Conservation (phyloP, 2,888 invertebrate species). For the Ecliptopera silaceata region DNA sequence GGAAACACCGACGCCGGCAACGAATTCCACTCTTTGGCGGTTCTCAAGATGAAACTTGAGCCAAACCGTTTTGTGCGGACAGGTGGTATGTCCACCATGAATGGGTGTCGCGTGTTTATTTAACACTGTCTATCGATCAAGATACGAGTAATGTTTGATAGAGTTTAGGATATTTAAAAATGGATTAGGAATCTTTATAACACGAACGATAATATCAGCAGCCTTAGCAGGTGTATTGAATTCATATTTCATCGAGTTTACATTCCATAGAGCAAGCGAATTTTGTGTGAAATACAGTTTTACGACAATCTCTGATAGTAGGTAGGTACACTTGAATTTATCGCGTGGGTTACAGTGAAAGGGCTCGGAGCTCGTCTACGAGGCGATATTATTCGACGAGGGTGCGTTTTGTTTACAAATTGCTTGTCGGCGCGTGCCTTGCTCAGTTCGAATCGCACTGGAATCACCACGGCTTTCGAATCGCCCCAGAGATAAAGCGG, state of each 20-base stretch:
- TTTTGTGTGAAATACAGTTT: constrained; percentile 47
- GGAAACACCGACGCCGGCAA: no score
- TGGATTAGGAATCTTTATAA: no score
- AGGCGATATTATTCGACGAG: constrained; percentile 67
- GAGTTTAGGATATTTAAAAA: no score
- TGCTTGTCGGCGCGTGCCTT: constrained; percentile 69
- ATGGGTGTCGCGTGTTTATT: no score
- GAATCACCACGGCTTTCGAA: constrained; percentile 45
- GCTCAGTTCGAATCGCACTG: constrained; percentile 55
- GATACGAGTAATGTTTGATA: no score
- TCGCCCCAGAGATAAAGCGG: constrained; percentile 53
- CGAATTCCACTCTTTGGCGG: no score
- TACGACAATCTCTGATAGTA: constrained; percentile 61
- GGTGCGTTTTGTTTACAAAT: constrained; percentile 80
- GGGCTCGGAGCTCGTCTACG: constrained; percentile 56
- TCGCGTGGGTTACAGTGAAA: constrained; percentile 59
- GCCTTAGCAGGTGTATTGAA: constrained; percentile 21
- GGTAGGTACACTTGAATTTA: constrained; percentile 65
- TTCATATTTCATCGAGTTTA: constrained; percentile 28
- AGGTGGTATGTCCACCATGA: no score
- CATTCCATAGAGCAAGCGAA: constrained; percentile 27
- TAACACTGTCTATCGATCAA: no score
- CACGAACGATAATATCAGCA: not conserved
- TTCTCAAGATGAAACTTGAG: no score
- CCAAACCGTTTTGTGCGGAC: no score